Evolutionary conservation across 1,140 invertebrate species (phyloP), one percentile per base, ranked within the genome.

Genomic region (Nylanderia fulva): DNA sequence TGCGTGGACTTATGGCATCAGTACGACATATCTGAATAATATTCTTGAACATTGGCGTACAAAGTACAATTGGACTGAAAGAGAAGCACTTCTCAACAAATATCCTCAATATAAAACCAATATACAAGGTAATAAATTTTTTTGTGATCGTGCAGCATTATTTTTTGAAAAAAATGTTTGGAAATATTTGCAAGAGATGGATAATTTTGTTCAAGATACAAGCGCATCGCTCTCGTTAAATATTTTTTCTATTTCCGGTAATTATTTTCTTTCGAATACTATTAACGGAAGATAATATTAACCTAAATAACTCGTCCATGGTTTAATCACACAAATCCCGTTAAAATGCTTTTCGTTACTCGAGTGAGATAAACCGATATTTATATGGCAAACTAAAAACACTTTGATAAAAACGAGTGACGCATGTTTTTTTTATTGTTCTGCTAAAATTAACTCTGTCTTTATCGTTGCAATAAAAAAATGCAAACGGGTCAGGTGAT

Each of bases 41-140:
- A 93, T 98, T 9, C 89, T 97, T 1, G 93, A 96, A 0, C 96
- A 97, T 91, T 98, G 98, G 98, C 94, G 93, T 48, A 96, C 95
- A 7, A 95, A 97, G 64, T 98, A 97, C 90, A 95, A 97, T 71
- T 98, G 97, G 96, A 93, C 90, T 21, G 90, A 97, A 75, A 93
- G 97, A 33, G 96, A 97, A 90, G 93, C 93, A 7, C 95, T 95
- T 42, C 91, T 98, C 1, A 98, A 98, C 88, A 94, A 96, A 76
- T 97, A 96, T 88, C 96, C 97, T 0, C 97, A 98, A 63, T 98
- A 96, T 88, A 96, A 95, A 45, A 96, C 96, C 0, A 96, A 96
- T 66, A 95, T 97, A 89, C 96, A 95, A 94, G 96, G 90, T 97
- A 94, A 91, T 90, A 24, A 48, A 64, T 76, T 4, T 8, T 8